Evolutionary conservation across 2,888 invertebrate species (phyloP), one percentile per base, ranked within the genome.

Genomic region (Lingula anatina): DNA sequence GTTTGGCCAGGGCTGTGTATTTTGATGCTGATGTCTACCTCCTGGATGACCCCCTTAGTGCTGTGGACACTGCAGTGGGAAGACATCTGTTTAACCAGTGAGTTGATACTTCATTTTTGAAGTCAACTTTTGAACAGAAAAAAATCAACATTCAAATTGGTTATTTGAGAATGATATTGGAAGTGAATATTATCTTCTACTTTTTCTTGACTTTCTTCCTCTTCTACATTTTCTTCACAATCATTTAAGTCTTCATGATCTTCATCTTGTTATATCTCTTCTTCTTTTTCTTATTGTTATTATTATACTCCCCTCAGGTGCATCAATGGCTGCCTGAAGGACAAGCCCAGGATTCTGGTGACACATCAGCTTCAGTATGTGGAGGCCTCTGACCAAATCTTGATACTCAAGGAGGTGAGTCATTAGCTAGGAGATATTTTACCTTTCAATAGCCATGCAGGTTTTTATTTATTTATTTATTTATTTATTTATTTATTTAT

Each of bases 41-140:
- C 39, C 78, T 94, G 47, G 94, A 94, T 74, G 94, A 94, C 79
- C 93, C 94, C 0, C 79, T 94, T 35, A 88, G 90, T 53, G 93
- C 93, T 0, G 93, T 94, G n/a, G 94, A 94, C 78, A 84, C 91
- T 0, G 88, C 89, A 72, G 93, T 94, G 1, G 90, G 91, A 1
- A 84, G 88, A 3, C 88, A 90, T 75, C 81, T 94, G 60, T 94
- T 93, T 77, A 89, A 93, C 44, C 83, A 86, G 73, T 89, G 54
- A 55, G 61, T 49, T 26, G 15, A n/a, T n/a, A n/a, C 43, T 24
- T 60, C 78, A n/a, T 21, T 12, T 4, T n/a, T n/a, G n/a, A n/a
- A n/a, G n/a, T n/a, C n/a, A n/a, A n/a, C n/a, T n/a, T n/a, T n/a
- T n/a, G n/a, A n/a, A n/a, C n/a, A n/a, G n/a, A n/a, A n/a, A n/a